phyloP scores from a whole-genome alignment of 2,888 invertebrate genomes.

The Acanthosepion lycidas region DNA sequence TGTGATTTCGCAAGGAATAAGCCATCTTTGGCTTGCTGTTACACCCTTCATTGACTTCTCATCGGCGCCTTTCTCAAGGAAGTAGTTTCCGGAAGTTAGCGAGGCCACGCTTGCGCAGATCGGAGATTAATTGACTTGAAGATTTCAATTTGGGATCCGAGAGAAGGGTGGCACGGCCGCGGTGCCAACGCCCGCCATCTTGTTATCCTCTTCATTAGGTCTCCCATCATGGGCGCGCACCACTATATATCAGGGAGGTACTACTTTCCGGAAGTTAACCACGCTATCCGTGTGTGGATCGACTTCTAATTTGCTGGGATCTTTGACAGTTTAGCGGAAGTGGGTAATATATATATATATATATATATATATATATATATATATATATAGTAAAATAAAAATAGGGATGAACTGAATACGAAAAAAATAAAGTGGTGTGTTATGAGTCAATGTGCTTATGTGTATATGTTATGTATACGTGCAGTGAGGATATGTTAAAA shows the following conservation, averaged over 20 bases:
- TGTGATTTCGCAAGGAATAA: not conserved
- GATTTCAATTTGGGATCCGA: conserved; percentile 20
- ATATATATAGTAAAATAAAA: not conserved
- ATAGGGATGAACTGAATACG: not conserved
- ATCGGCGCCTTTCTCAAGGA: not conserved
- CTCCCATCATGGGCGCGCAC: not conserved
- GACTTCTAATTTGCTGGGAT: conserved; percentile 33
- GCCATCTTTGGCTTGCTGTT: not conserved
- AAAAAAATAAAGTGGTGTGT: not conserved
- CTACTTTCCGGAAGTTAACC: conserved; percentile 18
- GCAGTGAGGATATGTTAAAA: too few species aligned
- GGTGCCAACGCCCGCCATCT: not conserved
- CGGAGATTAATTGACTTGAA: conserved; percentile 33
- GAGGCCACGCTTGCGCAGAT: conserved; percentile 33
- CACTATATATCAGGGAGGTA: not conserved
- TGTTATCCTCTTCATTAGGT: conserved; percentile 15
- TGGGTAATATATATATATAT: not conserved
- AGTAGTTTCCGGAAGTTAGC: conserved; percentile 17
- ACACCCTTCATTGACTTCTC: conserved; percentile 16
- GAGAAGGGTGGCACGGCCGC: conserved; percentile 6
- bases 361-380: not conserved
- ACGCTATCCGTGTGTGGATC: conserved; percentile 33
- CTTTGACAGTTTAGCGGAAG: conserved; percentile 48
- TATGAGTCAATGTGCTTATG: not conserved
- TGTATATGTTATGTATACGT: not conserved